A percentile compares a stretch with the other conserved stretches of the same genome.
Evolutionary conservation across 2,113 vertebrate genomes (phyloP).

Genomic region (Anolis carolinensis): DNA sequence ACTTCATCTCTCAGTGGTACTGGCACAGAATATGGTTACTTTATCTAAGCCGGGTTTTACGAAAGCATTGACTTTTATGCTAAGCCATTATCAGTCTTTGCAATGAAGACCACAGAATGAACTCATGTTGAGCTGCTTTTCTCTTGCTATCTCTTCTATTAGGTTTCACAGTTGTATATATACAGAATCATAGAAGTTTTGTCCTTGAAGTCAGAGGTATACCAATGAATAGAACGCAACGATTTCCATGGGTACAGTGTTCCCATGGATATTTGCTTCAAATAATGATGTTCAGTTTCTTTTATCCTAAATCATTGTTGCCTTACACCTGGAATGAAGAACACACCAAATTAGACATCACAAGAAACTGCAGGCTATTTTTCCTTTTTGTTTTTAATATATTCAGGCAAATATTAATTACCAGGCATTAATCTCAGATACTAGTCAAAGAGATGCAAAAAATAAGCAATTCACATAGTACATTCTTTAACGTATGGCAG

Average conservation of each 20-base stretch:
- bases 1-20: conserved; percentile 57
- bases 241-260: neutral
- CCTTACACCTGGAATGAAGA: neutral
- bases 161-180: neutral
- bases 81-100: conserved; percentile 3
- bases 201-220: neutral
- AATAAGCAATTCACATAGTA: neutral
- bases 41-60: conserved; percentile 23
- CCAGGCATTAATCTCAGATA: neutral
- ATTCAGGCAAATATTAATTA: neutral
- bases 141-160: neutral
- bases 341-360: neutral
- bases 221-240: neutral
- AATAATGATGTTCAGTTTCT: neutral
- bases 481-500: fast-evolving
- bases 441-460: neutral
- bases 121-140: neutral
- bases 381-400: neutral
- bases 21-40: conserved; percentile 43
- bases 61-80: neutral
- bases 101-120: neutral
- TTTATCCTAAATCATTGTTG: neutral
- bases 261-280: neutral
- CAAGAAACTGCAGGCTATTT: fast-evolving
- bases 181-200: neutral